Evolutionary conservation across 2,113 vertebrate genomes (phyloP).

Genomic region (Osmerus mordax): DNA sequence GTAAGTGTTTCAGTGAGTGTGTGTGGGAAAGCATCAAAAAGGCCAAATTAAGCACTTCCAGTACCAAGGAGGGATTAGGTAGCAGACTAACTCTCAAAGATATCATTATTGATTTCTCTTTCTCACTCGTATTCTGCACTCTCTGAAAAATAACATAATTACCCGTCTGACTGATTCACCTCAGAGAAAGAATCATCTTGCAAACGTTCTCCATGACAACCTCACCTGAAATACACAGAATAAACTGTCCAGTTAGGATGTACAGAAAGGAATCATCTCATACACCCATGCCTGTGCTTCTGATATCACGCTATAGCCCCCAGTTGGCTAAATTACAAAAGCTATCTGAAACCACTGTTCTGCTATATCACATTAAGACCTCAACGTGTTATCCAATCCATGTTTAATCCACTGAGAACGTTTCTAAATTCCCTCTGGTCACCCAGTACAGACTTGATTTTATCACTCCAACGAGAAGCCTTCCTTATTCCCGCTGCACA

Average conservation of each 20-base stretch:
- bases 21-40: conserved; percentile 64
- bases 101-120: conserved; percentile 73
- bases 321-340: too few relatives aligned
- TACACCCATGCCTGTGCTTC: too few relatives aligned
- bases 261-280: conserved; percentile 21
- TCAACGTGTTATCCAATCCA: too few relatives aligned
- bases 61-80: conserved; percentile 69
- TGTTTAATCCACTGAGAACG: too few relatives aligned
- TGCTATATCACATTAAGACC: too few relatives aligned
- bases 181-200: conserved; percentile 43
- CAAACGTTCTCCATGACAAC: conserved; percentile 64
- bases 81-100: conserved; percentile 68
- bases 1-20: conserved; percentile 56
- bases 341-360: too few relatives aligned
- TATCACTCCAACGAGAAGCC: not conserved
- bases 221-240: conserved; percentile 59
- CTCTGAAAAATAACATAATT: conserved; percentile 71
- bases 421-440: too few relatives aligned
- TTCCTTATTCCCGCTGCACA: not conserved
- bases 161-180: conserved; percentile 68
- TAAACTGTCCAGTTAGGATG: conserved; percentile 38
- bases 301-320: too few relatives aligned
- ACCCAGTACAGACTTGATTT: not conserved
- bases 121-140: conserved; percentile 69
- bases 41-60: conserved; percentile 76